Evolutionary conservation across 2,888 invertebrate species (phyloP), one percentile per base, ranked within the genome.

Genomic region (Eucera pruinosa): DNA sequence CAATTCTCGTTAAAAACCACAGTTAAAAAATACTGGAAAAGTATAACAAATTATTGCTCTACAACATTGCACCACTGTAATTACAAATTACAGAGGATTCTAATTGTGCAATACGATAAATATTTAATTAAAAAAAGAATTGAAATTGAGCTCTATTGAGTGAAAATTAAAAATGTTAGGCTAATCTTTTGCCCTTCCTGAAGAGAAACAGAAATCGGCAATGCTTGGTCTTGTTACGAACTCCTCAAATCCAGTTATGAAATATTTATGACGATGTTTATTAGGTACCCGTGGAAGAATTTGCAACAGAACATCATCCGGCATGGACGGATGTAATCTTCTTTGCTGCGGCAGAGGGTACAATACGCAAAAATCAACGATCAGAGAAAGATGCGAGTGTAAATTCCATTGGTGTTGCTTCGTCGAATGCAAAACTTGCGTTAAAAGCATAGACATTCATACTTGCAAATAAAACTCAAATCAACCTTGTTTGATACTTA

Each of bases 391-490:
- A 81, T 98, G 98, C 92, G 95, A 97, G 89, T 98, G 98, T 94
- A 96, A 96, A 92, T 98, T 98, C 93, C 97, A 97, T 92, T 98
- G 98, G 98, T 99, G 98, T 94, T 98, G 98, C 93, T 95, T 96
- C 90, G 98, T 98, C 78, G 95, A 96, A 90, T 98, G 98, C 93
- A 96, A 97, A 93, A 96, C 96, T 64, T 98, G 98, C 93, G 94
- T 95, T 87, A 94, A 94, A 85, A 95, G 94, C 89, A 94, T 95
- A 74, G 97, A 98, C 90, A 94, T 96, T 65, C 96, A 97, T 91
- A 97, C 97, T 77, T 98, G 98, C 94, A 98, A 98, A 94, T 98
- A 94, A 93, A 52, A 41, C 45, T 48, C 20, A 50, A 47, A 13
- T 57, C 18, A 20, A 43, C 30, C 27, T 6, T 30, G 52, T 23